Conservation (phyloP, 2,797 vertebrate genomes). For the Aythya fuligula region DNA sequence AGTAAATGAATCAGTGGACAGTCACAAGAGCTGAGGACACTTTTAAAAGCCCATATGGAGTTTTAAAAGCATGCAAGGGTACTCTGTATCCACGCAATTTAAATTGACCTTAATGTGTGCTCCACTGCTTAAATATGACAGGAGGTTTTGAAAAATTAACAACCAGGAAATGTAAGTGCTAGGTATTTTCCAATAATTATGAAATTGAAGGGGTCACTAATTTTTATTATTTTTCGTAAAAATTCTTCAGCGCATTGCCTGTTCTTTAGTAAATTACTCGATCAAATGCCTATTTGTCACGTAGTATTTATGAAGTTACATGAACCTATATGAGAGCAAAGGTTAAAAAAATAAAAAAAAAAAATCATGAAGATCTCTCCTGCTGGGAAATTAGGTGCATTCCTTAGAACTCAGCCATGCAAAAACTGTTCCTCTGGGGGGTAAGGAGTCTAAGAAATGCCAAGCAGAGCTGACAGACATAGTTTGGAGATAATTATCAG, state of each 20-base stretch:
- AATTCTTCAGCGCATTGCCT: background rate
- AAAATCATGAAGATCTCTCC: background rate
- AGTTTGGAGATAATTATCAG: conserved; percentile 46
- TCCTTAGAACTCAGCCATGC: background rate
- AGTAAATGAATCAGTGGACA: background rate
- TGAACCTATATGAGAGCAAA: background rate
- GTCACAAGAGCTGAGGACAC: background rate
- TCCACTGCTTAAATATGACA: background rate
- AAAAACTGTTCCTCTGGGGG: background rate
- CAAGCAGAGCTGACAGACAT: conserved; percentile 6
- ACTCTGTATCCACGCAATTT: background rate
- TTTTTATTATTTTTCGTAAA: background rate
- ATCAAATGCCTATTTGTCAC: background rate
- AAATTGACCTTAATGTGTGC: background rate
- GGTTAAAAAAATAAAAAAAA: background rate
- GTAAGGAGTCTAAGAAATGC: background rate
- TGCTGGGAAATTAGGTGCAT: background rate
- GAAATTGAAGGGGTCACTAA: background rate
- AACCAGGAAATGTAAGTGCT: background rate
- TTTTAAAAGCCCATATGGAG: background rate
- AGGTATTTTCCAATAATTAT: background rate
- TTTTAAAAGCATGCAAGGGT: background rate
- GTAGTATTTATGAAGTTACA: background rate
- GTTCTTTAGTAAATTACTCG: background rate
- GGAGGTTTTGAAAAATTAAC: background rate